Base-by-base conservation (phyloP, 2,113 vertebrate species). In the Centropus bengalensis region DNA sequence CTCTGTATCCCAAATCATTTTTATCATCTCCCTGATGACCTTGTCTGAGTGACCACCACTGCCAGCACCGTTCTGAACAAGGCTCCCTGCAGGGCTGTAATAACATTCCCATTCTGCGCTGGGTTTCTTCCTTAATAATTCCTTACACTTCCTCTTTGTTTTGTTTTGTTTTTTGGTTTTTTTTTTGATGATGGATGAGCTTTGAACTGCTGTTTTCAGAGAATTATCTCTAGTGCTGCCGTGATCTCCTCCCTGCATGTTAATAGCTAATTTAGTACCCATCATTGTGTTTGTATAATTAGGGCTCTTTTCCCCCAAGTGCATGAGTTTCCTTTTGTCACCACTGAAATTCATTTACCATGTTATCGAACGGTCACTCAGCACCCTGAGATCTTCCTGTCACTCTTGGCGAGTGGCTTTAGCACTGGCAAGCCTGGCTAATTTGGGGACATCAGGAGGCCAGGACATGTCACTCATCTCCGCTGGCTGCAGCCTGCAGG, bases 261-360 rank as follows among this genome's bases (percentile, higher is more conserved):
- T 96, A 96, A 96, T 93, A 94, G 94, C 96, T 96, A 94, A 94
- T 96, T 96, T 96, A 96, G 94, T 88, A 86, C 95, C 93, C 88
- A 81, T 95, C 95, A 74, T 83, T 95, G 94, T 95, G 90, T 95
- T 95, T 86, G 92, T 82, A 88, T 96, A 96, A 96, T 96, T 96
- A 95, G 92, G 92, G 76, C 86, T 94, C 90, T 86, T 91, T 82
- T 88, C 82, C 86, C 95, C 92, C 88, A 88, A 88, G 88, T 95
- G 91, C 82, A 71, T 96, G 87, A 10, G 44, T 90, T 95, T 95
- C 92, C 90, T 90, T 96, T 93, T 96, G 96, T 96, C 93, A 63
- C 86, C 5, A 10, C 67, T 49, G 86, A 77, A 86, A 95, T 86
- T 74, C 90, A 80, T 89, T 93, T 69, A 33, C 82, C 0, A 1